Evolutionary conservation across 2,888 invertebrate species (phyloP).

Genomic region (Eupeodes luniger): DNA sequence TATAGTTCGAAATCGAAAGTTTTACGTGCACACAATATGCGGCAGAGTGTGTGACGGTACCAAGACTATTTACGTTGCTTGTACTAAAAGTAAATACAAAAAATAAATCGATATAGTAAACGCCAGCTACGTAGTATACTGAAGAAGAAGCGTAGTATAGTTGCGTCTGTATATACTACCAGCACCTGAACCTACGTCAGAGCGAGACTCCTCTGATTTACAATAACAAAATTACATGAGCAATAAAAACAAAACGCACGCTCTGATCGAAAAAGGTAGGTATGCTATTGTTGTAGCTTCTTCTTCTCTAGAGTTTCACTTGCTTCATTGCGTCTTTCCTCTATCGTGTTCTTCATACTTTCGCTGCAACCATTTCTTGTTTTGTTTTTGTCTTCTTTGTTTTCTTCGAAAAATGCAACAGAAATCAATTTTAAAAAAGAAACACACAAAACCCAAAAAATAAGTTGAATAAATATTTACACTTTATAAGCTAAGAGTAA

Average conservation of each 20-base stretch:
- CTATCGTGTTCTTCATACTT: slow-evolving; percentile 45
- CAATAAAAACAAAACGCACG: slow-evolving; percentile 16
- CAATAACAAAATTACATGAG: slow-evolving; percentile 51
- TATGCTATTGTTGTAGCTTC: slow-evolving; percentile 35
- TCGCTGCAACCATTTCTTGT: slow-evolving; percentile 47
- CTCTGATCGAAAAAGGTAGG: slow-evolving; percentile 19
- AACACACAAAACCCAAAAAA: not conserved
- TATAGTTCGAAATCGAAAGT: slow-evolving; percentile 67
- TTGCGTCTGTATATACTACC: slow-evolving; percentile 31
- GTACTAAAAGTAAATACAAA: slow-evolving; percentile 46
- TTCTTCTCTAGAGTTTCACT: slow-evolving; percentile 49
- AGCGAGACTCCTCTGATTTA: slow-evolving; percentile 34
- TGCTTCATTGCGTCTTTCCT: slow-evolving; percentile 31
- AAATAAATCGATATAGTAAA: slow-evolving; percentile 9
- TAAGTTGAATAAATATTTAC: slow-evolving; percentile 55
- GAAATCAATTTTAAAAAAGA: not conserved
- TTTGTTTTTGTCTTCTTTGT: not conserved
- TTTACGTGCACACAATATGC: slow-evolving; percentile 49
- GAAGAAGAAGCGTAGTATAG: slow-evolving; percentile 36
- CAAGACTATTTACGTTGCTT: slow-evolving; percentile 28
- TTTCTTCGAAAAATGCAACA: slow-evolving; percentile 50
- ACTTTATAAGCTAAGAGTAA: slow-evolving; percentile 50
- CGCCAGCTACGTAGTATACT: not conserved
- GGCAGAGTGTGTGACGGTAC: slow-evolving; percentile 1
- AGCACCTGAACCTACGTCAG: slow-evolving; percentile 42